Evolutionary conservation across 2,113 vertebrate genomes (phyloP), one percentile per base, ranked within the genome.

Genomic region (Psilopogon haemacephalus): DNA sequence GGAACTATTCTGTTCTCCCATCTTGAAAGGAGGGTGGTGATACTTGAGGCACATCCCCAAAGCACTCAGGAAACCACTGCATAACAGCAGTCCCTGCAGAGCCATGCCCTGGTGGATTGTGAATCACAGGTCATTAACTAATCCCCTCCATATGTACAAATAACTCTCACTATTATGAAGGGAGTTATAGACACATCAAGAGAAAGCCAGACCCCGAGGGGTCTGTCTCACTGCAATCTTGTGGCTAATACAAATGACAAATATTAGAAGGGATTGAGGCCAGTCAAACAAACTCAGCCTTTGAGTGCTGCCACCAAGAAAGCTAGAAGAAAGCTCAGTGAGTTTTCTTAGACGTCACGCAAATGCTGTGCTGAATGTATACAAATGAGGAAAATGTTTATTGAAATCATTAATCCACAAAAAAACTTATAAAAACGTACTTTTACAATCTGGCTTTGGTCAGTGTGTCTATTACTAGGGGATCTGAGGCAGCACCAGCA

Each of bases 371-470:
- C n/a, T 0, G 3, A 59, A 82, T 0, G 0, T 81, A 79, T 16
- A 88, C 73, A 89, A 62, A 78, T 20, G 21, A 91, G 37, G 62
- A 89, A 85, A 87, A 75, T 85, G 65, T 94, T 93, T 89, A 93
- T 58, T 86, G 85, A 68, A 94, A 77, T 79, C 72, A 91, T 79
- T 58, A 91, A 86, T 83, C 81, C 64, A 85, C 23, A 11, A 62
- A 88, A 75, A 93, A 84, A 28, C 15, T 35, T 54, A 84, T 24
- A 86, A 93, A 96, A 88, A 63, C 19, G 46, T 54, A 63, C 55
- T 93, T 96, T 70, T 58, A 70, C 58, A 58, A 73, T 58, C 73
- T 92, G 87, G 40, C 64, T 88, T 62, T 59, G 32, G 78, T 19
- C 19, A 3, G 37, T 35, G 84, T 87, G 46, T 89, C 95, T 95